These are phyloP conservation scores for Lepeophtheirus nordmannii DNA, from an alignment of 2,888 invertebrate genomes.

Conservation along the genomic window DNA sequence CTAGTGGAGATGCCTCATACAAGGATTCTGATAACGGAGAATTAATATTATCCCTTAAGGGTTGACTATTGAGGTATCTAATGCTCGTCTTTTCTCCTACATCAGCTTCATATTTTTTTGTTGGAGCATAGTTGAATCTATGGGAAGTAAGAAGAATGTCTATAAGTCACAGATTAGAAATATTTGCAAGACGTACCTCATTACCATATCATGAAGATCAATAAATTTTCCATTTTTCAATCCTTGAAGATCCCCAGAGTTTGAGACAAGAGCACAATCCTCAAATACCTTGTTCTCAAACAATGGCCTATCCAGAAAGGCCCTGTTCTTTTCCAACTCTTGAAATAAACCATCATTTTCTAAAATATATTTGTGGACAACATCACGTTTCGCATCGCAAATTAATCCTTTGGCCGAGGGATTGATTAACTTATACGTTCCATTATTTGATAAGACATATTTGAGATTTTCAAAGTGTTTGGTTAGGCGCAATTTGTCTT, in stretches of 20 bases:
- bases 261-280: not conserved
- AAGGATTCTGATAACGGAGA: not conserved
- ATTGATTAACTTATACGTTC: too few relatives aligned
- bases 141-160: not conserved
- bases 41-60: not conserved
- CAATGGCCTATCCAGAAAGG: not conserved
- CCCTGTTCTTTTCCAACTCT: not conserved
- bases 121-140: conserved; percentile 1
- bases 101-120: not conserved
- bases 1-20: not conserved
- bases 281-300: not conserved
- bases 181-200: not conserved
- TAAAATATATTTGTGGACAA: not conserved
- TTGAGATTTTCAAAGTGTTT: too few relatives aligned
- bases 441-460: too few relatives aligned
- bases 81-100: not conserved
- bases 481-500: too few relatives aligned
- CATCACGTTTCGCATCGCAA: not conserved
- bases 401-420: not conserved
- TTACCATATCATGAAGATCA: not conserved
- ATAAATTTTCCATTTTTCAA: not conserved
- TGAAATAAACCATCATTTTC: not conserved
- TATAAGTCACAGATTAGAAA: not conserved
- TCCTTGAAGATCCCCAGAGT: not conserved
- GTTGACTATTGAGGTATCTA: not conserved